These are phyloP conservation scores for Crenuchus spilurus DNA, from an alignment of 2,797 vertebrate species.

Conservation along the genomic window DNA sequence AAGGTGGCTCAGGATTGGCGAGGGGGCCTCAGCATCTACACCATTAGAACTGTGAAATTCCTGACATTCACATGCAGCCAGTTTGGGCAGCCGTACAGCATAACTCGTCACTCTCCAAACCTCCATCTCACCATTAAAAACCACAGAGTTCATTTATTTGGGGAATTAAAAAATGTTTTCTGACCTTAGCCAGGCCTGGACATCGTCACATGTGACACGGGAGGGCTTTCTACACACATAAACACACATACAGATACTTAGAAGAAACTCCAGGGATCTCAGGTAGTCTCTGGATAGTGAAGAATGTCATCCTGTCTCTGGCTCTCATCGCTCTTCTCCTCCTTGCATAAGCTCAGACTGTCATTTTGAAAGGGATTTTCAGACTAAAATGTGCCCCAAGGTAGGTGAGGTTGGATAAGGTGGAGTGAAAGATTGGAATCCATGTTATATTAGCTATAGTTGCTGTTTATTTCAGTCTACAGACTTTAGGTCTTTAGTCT, in stretches of 20 bases:
- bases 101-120: not conserved
- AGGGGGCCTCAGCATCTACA: slow-evolving; percentile 49
- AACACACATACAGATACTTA: slow-evolving; percentile 1
- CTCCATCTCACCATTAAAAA: slow-evolving; percentile 34
- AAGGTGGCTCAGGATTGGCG: slow-evolving; percentile 16
- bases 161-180: slow-evolving; percentile 18
- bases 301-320: slow-evolving; percentile 32
- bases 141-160: slow-evolving; percentile 21
- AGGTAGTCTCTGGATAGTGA: slow-evolving; percentile 43
- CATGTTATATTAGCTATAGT: slow-evolving; percentile 51
- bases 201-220: slow-evolving; percentile 2
- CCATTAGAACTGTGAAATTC: slow-evolving; percentile 61
- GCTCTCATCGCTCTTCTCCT: slow-evolving; percentile 48
- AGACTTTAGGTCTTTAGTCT: slow-evolving; percentile 23
- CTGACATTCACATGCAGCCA: slow-evolving; percentile 60
- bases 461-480: slow-evolving; percentile 35
- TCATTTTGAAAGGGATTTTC: slow-evolving; percentile 48
- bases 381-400: slow-evolving; percentile 31
- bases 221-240: slow-evolving; percentile 9
- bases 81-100: slow-evolving; percentile 40
- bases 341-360: slow-evolving; percentile 40
- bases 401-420: slow-evolving; percentile 29
- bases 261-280: slow-evolving; percentile 12
- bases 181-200: slow-evolving; percentile 14
- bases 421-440: slow-evolving; percentile 29